A percentile compares a stretch with the other conserved stretches of the same genome.
phyloP scores from a whole-genome alignment of 2,797 vertebrate species.

The Trichosurus vulpecula region DNA sequence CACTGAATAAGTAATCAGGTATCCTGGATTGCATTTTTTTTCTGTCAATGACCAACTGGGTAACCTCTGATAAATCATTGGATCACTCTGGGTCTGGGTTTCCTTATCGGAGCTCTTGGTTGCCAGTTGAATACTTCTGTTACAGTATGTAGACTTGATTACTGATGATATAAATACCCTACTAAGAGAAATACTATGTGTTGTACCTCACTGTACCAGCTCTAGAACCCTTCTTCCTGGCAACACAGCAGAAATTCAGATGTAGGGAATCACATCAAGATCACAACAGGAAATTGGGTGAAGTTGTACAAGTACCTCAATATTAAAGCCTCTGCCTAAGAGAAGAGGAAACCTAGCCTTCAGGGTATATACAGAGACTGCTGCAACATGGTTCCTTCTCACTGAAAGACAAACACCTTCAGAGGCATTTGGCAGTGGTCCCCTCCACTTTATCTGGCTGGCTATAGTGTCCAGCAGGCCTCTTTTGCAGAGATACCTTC shows the following conservation, averaged over 20 bases:
- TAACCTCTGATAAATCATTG: too few species aligned
- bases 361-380: not conserved
- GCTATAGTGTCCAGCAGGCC: not conserved
- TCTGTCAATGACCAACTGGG: too few species aligned
- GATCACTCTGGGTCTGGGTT: too few species aligned
- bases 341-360: fast-evolving
- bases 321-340: fast-evolving
- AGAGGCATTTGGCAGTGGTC: not conserved
- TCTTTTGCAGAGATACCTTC: not conserved
- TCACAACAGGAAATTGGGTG: not conserved
- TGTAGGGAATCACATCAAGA: not conserved
- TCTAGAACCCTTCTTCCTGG: not conserved
- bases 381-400: not conserved
- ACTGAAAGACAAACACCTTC: not conserved
- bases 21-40: too few species aligned
- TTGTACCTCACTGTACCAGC: not conserved
- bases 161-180: too few species aligned
- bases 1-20: too few species aligned
- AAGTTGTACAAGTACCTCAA: not conserved
- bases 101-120: too few species aligned
- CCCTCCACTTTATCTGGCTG: not conserved
- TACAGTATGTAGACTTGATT: too few species aligned
- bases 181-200: not conserved
- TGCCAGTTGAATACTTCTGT: too few species aligned
- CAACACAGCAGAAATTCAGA: not conserved